These are phyloP conservation scores for Ariolimax columbianus DNA, from an alignment of 2,888 invertebrate genomes.

Conservation along the genomic window DNA sequence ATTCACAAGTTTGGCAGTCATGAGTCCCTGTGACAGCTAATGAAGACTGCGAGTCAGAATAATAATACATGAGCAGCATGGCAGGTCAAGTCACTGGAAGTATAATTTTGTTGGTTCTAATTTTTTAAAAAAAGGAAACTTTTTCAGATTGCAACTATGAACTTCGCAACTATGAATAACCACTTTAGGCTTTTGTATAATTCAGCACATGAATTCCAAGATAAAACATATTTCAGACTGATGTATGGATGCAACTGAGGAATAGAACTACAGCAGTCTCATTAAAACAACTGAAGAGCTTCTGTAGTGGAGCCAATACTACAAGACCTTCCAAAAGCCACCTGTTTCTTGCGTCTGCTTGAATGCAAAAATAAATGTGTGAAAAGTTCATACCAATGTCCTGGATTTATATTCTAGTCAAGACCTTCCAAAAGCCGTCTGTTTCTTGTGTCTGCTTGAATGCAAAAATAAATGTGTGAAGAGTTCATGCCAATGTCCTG, in stretches of 20 bases:
- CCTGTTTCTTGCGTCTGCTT: no score
- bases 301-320: neutral
- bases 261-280: neutral
- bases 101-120: neutral
- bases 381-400: neutral
- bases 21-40: neutral
- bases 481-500: neutral
- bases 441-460: no score
- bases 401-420: neutral
- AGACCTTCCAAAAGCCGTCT: no score
- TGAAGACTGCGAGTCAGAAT: neutral
- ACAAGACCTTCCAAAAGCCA: neutral
- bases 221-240: neutral
- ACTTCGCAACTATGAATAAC: neutral
- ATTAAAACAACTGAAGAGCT: neutral
- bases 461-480: neutral
- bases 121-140: no score
- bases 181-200: neutral
- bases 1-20: neutral
- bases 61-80: neutral
- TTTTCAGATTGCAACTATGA: neutral
- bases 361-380: neutral
- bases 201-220: neutral
- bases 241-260: neutral
- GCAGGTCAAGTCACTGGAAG: neutral